Conservation (phyloP, 2,113 vertebrate species). For the Camelus bactrianus region DNA sequence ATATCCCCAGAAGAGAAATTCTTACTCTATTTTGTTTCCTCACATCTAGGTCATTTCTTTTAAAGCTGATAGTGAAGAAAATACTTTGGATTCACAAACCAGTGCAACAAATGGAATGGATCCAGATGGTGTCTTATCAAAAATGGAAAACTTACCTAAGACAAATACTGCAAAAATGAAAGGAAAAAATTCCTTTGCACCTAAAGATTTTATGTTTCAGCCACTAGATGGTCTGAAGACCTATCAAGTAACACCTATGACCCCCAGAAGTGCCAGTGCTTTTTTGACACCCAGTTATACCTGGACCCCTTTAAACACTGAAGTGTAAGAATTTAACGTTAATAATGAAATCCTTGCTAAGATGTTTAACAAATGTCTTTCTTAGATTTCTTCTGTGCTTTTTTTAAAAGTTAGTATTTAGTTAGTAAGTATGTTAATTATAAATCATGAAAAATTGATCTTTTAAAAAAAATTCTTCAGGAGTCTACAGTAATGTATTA, state of each 20-base stretch:
- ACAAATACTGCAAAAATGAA: slow-evolving; percentile 47
- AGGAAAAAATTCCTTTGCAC: slow-evolving; percentile 92
- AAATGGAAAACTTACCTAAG: slow-evolving; percentile 57
- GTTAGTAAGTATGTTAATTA: slow-evolving; percentile 17
- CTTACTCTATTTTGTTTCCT: slow-evolving; percentile 52
- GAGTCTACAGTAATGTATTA: slow-evolving; percentile 4
- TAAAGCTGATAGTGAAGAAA: slow-evolving; percentile 72
- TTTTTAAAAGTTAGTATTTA: not conserved
- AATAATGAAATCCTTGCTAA: slow-evolving; percentile 11
- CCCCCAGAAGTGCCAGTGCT: slow-evolving; percentile 89
- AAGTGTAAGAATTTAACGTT: slow-evolving; percentile 81
- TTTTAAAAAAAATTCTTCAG: slow-evolving; percentile 20
- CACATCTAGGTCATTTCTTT: slow-evolving; percentile 75
- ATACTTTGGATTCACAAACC: slow-evolving; percentile 59
- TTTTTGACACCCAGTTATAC: slow-evolving; percentile 89
- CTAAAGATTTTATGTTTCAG: slow-evolving; percentile 93
- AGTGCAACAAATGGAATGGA: not conserved
- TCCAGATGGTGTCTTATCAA: slow-evolving; percentile 36
- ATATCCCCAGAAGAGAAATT: slow-evolving; percentile 20
- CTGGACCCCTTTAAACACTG: slow-evolving; percentile 80
- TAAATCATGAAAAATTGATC: not conserved
- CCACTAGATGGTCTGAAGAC: slow-evolving; percentile 89
- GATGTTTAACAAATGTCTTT: not conserved
- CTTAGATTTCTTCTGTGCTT: slow-evolving; percentile 26
- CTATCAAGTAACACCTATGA: slow-evolving; percentile 91